Evolutionary conservation across 2,113 vertebrate genomes (phyloP).

Genomic region (Channa argus): DNA sequence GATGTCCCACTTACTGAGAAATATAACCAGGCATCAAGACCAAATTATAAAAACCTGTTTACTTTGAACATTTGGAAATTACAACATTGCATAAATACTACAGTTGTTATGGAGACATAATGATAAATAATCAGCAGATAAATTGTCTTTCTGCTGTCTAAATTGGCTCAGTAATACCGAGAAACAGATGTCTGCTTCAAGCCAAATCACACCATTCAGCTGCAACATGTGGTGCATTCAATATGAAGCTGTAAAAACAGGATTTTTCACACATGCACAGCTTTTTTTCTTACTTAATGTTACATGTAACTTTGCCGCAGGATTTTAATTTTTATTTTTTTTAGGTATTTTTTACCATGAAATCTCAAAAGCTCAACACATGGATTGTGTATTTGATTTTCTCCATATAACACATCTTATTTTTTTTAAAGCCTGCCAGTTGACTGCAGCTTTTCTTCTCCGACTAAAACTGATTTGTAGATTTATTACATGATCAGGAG

Average conservation of each 20-base stretch:
- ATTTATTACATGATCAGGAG: not conserved
- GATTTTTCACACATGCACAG: not conserved
- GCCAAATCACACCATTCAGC: slow-evolving; percentile 11
- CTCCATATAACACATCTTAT: not conserved
- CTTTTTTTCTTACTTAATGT: not conserved
- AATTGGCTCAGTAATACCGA: slow-evolving; percentile 14
- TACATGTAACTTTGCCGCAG: not conserved
- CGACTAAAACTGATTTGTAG: not conserved
- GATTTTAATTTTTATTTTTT: too few relatives aligned
- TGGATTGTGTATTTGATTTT: not conserved
- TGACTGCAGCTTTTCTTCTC: not conserved
- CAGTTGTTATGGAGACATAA: slow-evolving; percentile 63
- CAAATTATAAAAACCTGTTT: slow-evolving; percentile 44
- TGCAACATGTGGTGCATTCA: slow-evolving; percentile 19
- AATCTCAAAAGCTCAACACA: not conserved
- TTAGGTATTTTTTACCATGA: too few relatives aligned
- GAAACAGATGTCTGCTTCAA: slow-evolving; percentile 31
- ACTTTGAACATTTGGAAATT: slow-evolving; percentile 31
- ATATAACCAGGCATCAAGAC: slow-evolving; percentile 34
- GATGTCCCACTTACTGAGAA: slow-evolving; percentile 46
- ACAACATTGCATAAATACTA: slow-evolving; percentile 51
- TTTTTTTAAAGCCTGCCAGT: not conserved
- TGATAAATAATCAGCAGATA: slow-evolving; percentile 52
- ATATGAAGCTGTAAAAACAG: not conserved
- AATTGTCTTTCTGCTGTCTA: slow-evolving; percentile 28